These are phyloP conservation scores for Dioctria rufipes DNA, from an alignment of 2,888 invertebrate genomes.

Conservation along the genomic window DNA sequence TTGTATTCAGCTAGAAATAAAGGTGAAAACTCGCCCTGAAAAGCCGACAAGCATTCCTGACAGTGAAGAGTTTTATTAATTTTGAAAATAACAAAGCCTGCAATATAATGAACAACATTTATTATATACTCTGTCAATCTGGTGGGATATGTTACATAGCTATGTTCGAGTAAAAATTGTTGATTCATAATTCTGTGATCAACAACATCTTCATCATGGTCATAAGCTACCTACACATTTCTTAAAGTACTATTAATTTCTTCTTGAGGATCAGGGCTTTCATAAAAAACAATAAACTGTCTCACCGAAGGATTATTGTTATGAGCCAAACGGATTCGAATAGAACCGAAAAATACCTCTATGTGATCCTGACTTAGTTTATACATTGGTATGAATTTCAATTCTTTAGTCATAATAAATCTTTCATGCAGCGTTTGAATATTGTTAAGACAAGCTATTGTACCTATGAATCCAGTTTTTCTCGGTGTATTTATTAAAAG, in stretches of 20 bases:
- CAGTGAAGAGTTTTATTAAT: neutral
- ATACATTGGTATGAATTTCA: neutral
- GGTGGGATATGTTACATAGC: neutral
- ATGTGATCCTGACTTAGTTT: no score
- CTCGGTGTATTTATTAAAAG: neutral
- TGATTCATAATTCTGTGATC: neutral
- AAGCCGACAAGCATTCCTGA: no score
- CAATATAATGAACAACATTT: neutral
- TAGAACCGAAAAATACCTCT: neutral
- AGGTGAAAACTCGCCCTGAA: no score
- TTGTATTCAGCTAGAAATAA: no score
- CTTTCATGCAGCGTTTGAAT: neutral
- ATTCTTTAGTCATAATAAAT: neutral
- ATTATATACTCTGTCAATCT: neutral
- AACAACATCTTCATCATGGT: neutral
- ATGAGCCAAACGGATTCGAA: neutral
- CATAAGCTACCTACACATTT: no score
- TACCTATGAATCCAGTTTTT: neutral
- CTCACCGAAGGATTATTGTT: neutral
- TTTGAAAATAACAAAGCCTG: neutral
- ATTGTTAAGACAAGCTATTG: neutral
- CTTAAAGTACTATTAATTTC: neutral
- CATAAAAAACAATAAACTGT: neutral
- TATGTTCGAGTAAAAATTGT: neutral
- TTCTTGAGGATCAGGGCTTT: neutral